Evolutionary conservation across 2,113 vertebrate genomes (phyloP), one percentile per base, ranked within the genome.

Genomic region (Oreochromis spilurus): DNA sequence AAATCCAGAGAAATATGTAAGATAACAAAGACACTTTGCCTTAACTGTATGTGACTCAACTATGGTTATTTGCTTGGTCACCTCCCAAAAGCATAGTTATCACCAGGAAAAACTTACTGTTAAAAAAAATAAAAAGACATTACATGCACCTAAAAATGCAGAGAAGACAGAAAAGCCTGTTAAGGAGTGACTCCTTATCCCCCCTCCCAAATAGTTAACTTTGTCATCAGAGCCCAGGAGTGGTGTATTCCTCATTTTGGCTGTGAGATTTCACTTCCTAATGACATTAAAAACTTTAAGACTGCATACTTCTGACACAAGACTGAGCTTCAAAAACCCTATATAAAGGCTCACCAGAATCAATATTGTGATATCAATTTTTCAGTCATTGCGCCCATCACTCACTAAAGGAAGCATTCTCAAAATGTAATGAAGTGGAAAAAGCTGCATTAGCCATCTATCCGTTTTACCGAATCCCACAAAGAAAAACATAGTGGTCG

Each of bases 311-410:
- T 17, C 14, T 26, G 40, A 48, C 1, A 75, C 14, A 75, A 19
- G 1, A 48, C 43, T 5, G 26, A 77, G 16, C 52, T 0, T 19
- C 16, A 29, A 17, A 48, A 48, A 0, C 1, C 8, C 0, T 11
- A 29, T 29, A 48, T 77, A 77, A 48, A 50, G 17, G 43, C 43
- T 50, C 43, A 31, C 14, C 48, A 53, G 7, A 62, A 24, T n/a
- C 57, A 48, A 72, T 72, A 72, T 48, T 29, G 14, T 29, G 9
- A 29, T 19, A 48, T 65, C 4, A 48, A 17, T 48, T 2, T 48
- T 29, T 29, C 40, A 17, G 2, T 75, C 40, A 75, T 0, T 26
- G 40, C 5, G 16, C 16, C 1, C 43, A 50, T 19, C 43, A 7
- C 43, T 19, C 60, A 13, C 34, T 65, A 31, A 65, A 65, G 70